Conservation (phyloP, 1,140 invertebrate species). For the Orussus abietinus region DNA sequence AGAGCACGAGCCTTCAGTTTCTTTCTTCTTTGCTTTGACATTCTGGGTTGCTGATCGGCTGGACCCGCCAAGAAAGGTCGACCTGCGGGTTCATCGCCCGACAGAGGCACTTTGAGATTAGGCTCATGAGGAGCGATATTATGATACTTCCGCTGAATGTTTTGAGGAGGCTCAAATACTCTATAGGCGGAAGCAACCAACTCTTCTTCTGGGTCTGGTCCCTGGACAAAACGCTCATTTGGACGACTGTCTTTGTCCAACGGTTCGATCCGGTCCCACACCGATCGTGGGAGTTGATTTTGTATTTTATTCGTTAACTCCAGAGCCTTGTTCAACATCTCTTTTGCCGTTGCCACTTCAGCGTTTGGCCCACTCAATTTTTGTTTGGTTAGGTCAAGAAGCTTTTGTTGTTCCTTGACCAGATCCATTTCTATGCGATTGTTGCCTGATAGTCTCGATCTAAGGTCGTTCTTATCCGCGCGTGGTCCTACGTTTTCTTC, state of each 20-base stretch:
- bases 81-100: too few species aligned
- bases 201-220: too few species aligned
- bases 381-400: slow-evolving; percentile 43
- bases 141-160: too few species aligned
- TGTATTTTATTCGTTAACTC: slow-evolving; percentile 46
- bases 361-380: slow-evolving; percentile 33
- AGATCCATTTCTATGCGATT: slow-evolving; percentile 32
- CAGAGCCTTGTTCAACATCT: slow-evolving; percentile 43
- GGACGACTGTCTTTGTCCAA: too few species aligned
- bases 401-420: slow-evolving; percentile 41
- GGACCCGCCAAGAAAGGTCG: too few species aligned
- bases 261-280: slow-evolving; percentile 49
- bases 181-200: too few species aligned
- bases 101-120: too few species aligned
- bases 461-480: slow-evolving; percentile 30
- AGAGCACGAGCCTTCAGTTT: too few species aligned
- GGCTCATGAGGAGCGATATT: too few species aligned
- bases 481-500: slow-evolving; percentile 17
- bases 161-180: too few species aligned
- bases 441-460: slow-evolving; percentile 36
- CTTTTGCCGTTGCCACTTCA: slow-evolving; percentile 40
- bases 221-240: slow-evolving; percentile 36
- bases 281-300: slow-evolving; percentile 42
- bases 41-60: too few species aligned
- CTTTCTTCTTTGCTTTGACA: too few species aligned